Base-by-base conservation (phyloP, 2,888 invertebrate species). In the Drosophila rellima region DNA sequence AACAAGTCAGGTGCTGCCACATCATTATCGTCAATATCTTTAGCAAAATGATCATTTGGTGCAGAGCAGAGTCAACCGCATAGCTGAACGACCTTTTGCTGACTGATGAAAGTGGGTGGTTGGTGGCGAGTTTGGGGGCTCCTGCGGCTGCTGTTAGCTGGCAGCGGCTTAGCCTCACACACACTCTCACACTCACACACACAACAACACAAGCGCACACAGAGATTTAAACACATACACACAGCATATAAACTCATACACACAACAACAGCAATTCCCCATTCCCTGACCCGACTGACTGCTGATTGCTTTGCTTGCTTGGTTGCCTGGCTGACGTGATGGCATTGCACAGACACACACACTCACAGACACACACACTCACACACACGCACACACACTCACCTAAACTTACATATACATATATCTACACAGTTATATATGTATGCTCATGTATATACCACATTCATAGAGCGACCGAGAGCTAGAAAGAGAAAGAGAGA, bases 301-400 rank as follows among this genome's bases (percentile, higher is more conserved):
- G 84, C 89, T 88, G 89, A 84, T 84, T 88, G 89, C 89, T 84
- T 82, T 81, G 89, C 89, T 80, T 76, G 80, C 78, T 81, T 74
- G 65, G 73, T 70, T 74, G 81, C 74, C 67, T 87, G 85, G 80
- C 82, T 81, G 81, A 81, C 85, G 87, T 89, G 88, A 82, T 82
- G 84, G 81, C 81, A 89, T 79, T 89, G 82, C 87, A 83, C 81
- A 76, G 48, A 71, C 55, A 67, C 67, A 71, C 61, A 70, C 23
- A 70, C 70, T n/a, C n/a, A n/a, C n/a, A n/a, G n/a, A n/a, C n/a
- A n/a, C 18, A 68, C 23, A 66, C 29, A 54, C 52, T 55, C 23
- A 61, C 15, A 69, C 13, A 44, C 23, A 55, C 44, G 51, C 37
- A 55, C 2, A 62, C 23, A 35, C 10, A 42, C 18, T 33, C 31